These are phyloP conservation scores for Nomada lathburiana DNA, from an alignment of 2,888 invertebrate genomes.

Conservation along the genomic window DNA sequence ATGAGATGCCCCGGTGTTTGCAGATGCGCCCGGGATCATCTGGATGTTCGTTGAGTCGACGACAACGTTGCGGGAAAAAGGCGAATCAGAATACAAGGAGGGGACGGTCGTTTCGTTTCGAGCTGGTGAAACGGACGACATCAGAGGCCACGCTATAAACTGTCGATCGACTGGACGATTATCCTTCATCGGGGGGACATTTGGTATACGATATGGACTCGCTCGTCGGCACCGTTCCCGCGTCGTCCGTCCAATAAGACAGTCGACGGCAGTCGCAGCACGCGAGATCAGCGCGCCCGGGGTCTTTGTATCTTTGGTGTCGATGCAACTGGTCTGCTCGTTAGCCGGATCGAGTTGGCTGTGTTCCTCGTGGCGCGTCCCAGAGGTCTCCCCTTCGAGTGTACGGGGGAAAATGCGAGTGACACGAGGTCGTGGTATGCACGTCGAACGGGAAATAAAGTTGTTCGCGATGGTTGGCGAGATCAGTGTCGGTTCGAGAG, in stretches of 20 bases:
- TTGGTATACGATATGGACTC: constrained; percentile 58
- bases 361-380: constrained; percentile 1
- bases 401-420: constrained; percentile 24
- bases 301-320: not conserved
- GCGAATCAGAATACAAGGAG: no score
- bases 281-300: constrained; percentile 25
- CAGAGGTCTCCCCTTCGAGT: not conserved
- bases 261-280: constrained; percentile 8
- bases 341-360: not conserved
- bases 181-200: constrained; percentile 1
- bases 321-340: constrained; percentile 10
- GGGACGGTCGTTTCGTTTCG: not conserved
- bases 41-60: constrained; percentile 39
- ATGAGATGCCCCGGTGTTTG: constrained; percentile 24
- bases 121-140: constrained; percentile 13
- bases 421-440: not conserved
- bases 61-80: not conserved
- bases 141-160: no score
- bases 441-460: constrained; percentile 11
- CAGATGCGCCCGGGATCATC: constrained; percentile 36
- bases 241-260: constrained; percentile 53
- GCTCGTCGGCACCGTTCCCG: constrained; percentile 51
- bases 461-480: not conserved
- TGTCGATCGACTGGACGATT: not conserved
- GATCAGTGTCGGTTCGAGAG: constrained; percentile 16